These are phyloP conservation scores for Callinectes sapidus DNA, from an alignment of 2,888 invertebrate genomes.

Conservation along the genomic window DNA sequence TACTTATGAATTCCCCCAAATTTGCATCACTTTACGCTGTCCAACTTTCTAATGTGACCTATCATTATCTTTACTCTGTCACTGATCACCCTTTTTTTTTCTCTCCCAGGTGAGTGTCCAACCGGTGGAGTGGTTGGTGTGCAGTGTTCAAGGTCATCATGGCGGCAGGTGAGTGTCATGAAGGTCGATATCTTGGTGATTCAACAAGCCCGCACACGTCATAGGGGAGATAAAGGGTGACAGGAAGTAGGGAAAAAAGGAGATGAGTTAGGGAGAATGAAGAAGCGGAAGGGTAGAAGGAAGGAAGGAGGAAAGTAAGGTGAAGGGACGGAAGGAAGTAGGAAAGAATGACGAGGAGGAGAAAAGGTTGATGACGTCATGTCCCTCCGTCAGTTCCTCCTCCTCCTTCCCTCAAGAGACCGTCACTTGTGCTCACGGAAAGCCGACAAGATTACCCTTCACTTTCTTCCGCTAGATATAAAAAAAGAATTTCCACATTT, in stretches of 20 bases:
- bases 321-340: background rate
- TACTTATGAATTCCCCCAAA: background rate
- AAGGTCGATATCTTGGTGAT: constrained; percentile 28
- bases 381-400: background rate
- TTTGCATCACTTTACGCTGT: background rate
- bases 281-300: background rate
- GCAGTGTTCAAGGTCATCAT: background rate
- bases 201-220: background rate
- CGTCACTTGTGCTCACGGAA: background rate
- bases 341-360: background rate
- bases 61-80: background rate
- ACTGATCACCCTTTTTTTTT: background rate
- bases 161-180: constrained; percentile 18
- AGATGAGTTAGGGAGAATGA: background rate
- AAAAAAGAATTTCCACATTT: background rate
- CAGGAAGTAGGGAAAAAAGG: background rate
- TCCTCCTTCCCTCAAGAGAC: background rate
- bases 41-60: background rate
- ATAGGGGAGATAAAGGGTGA: background rate
- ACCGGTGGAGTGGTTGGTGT: background rate
- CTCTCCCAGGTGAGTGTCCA: constrained; percentile 10
- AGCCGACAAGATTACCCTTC: background rate
- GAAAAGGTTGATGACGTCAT: background rate
- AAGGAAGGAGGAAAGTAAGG: background rate
- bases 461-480: background rate